Base-by-base conservation (phyloP, 1,140 invertebrate species). In the Microplitis demolitor region DNA sequence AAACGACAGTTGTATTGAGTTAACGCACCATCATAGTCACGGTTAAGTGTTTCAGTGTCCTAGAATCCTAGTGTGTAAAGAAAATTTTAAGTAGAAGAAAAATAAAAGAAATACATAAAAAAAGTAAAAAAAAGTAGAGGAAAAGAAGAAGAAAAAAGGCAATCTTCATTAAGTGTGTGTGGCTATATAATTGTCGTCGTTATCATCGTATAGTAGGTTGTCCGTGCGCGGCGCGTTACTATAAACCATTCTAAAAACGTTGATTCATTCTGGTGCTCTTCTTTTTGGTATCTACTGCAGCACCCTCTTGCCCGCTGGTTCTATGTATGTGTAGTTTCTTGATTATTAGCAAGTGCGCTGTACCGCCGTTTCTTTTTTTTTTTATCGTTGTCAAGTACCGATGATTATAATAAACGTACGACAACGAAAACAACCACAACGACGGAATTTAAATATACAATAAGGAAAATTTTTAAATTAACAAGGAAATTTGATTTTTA, bases 171-270 rank as follows among this genome's bases (percentile, higher is more conserved):
- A 24, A 61, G 14, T 6, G 9, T n/a, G 63, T 16, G 51, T 64
- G 51, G 51, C 70, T 72, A 72, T 72, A 72, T 72, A 72, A 72
- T 72, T 34, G 53, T 35, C 69, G 50, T 71, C 60, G 69, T 71
- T 50, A 45, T 45, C 39, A 45, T 45, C 11, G 39, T 45, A 45
- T 45, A 45, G 60, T 62, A 37, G 60, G 50, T 77, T 74, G 72
- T 68, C 72, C 74, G 71, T 75, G 77, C 73, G 68, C 69, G 53
- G 51, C 62, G 60, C 60, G 51, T 69, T 73, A 54, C 60, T 81
- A 83, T 74, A 74, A 77, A 73, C 80, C 80, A 54, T 80, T 75
- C 74, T 70, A 61, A 83, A 83, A 82, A 83, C 81, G 74, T 82
- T 69, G 73, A 74, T 70, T 33, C 37, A 33, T 35, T 31, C 39